These are phyloP conservation scores for Colossoma macropomum DNA, from an alignment of 2,113 vertebrate species.

Conservation along the genomic window DNA sequence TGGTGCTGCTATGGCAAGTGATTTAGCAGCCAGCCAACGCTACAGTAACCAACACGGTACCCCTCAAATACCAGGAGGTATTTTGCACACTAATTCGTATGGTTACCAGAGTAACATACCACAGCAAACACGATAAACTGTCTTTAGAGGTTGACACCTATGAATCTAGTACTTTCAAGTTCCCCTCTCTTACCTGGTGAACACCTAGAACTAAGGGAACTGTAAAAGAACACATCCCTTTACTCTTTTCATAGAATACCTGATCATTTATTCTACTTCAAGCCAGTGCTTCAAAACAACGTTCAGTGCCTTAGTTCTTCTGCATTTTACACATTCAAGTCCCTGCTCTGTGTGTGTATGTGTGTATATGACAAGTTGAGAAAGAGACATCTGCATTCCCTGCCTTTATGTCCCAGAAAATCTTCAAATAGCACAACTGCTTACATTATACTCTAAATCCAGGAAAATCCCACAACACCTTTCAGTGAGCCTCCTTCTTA, in stretches of 20 bases:
- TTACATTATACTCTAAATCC: slow-evolving; percentile 22
- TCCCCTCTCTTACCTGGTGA: too few species aligned
- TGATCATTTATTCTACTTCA: background rate
- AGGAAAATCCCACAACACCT: slow-evolving; percentile 11
- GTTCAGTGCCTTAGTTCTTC: background rate
- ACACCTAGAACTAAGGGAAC: too few species aligned
- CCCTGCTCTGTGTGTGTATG: background rate
- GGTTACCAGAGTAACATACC: too few species aligned
- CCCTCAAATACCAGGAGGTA: too few species aligned
- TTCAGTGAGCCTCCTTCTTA: slow-evolving; percentile 33
- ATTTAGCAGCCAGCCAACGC: too few species aligned
- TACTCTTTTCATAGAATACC: background rate
- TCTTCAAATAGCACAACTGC: slow-evolving; percentile 9
- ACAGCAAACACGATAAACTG: too few species aligned
- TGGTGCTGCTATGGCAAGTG: too few species aligned
- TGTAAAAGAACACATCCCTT: too few species aligned
- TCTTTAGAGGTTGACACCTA: too few species aligned
- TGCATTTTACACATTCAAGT: background rate
- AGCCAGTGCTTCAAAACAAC: background rate
- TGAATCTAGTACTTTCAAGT: too few species aligned
- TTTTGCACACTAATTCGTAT: too few species aligned
- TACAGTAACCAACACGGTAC: too few species aligned
- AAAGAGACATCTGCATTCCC: slow-evolving; percentile 35
- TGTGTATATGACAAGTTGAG: background rate
- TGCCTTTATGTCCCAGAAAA: slow-evolving; percentile 21